Conservation (phyloP, 2,797 vertebrate species). For the Cyclura pinguis region DNA sequence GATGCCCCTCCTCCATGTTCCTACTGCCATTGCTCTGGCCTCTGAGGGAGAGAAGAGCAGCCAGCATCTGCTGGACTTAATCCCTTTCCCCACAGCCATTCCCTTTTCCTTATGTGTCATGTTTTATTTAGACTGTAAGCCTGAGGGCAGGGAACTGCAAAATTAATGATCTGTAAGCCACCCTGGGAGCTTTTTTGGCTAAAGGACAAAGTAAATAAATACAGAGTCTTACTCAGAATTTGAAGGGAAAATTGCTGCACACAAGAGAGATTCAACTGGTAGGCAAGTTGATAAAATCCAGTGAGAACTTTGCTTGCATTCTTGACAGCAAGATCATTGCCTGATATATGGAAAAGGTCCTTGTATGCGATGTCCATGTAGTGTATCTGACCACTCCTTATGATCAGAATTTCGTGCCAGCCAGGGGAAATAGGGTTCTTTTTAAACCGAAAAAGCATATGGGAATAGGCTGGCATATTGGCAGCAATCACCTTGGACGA, state of each 20-base stretch:
- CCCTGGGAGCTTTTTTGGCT: background rate
- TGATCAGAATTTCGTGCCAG: background rate
- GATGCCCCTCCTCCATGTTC: too few species aligned
- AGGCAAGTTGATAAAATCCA: background rate
- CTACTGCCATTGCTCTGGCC: too few species aligned
- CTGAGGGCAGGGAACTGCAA: too few species aligned
- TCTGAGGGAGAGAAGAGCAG: too few species aligned
- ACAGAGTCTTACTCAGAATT: background rate
- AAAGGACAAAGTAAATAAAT: too few species aligned
- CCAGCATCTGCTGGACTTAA: too few species aligned
- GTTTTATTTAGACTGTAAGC: background rate
- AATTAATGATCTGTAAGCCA: background rate
- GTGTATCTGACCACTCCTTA: background rate
- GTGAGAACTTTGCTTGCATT: background rate
- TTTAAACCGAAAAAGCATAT: background rate
- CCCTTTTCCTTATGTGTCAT: too few species aligned
- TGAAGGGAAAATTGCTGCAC: background rate
- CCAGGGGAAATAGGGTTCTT: background rate
- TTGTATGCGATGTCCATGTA: fast-evolving
- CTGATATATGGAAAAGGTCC: background rate
- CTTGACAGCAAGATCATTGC: background rate
- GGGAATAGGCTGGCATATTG: background rate
- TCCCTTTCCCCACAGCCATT: background rate
- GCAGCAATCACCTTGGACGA: background rate
- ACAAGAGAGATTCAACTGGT: background rate